Percentiles rank a stretch among this genome's conserved stretches.
These are phyloP conservation scores for Myotis yumanensis DNA, from an alignment of 2,113 vertebrate species.

Conservation along the genomic window DNA sequence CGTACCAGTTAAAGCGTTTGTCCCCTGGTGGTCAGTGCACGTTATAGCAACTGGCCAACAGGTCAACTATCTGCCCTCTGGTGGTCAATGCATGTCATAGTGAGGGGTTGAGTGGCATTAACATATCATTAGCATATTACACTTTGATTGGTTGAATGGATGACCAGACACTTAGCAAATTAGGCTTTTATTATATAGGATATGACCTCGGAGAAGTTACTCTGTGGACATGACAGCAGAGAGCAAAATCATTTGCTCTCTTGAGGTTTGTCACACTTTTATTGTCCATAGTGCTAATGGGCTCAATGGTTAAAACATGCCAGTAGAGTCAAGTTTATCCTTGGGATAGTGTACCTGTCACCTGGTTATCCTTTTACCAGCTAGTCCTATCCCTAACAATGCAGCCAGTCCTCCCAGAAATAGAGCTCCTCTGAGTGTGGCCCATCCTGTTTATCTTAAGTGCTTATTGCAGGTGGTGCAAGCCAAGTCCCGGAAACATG, in stretches of 20 bases:
- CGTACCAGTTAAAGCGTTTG: no score
- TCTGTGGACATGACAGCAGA: background rate
- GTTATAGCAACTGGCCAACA: no score
- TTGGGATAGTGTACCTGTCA: background rate
- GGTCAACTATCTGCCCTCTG: no score
- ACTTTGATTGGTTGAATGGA: no score
- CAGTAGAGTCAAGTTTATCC: background rate
- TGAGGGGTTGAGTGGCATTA: no score
- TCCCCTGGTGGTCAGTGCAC: no score
- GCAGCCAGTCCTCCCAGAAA: background rate
- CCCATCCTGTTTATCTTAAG: background rate
- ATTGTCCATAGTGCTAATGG: background rate
- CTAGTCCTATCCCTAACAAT: background rate
- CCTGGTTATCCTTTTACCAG: background rate
- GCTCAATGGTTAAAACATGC: background rate
- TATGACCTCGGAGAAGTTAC: background rate
- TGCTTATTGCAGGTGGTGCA: background rate
- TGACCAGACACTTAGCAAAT: no score
- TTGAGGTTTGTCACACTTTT: background rate
- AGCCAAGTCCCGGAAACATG: background rate
- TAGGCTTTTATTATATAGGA: no score
- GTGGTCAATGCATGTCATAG: no score
- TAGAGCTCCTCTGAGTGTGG: background rate
- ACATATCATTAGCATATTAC: no score
- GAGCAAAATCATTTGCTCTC: background rate